These are phyloP conservation scores for Gastrophysa polygoni DNA, from an alignment of 2,888 invertebrate genomes.

Conservation along the genomic window DNA sequence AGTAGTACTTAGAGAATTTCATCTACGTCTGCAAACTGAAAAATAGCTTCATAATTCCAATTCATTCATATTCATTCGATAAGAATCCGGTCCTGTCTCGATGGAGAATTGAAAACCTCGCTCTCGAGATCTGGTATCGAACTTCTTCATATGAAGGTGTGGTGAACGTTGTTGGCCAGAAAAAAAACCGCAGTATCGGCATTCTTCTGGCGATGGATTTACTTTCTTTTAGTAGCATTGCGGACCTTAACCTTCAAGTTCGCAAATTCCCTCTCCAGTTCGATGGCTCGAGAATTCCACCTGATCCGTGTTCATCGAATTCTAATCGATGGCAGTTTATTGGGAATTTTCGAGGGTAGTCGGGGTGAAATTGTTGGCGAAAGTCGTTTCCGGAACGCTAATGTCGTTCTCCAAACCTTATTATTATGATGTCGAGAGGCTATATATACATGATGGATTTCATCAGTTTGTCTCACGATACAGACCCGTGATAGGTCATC, in stretches of 20 bases:
- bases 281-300: no score
- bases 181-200: no score
- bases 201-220: constrained; percentile 6
- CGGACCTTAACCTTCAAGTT: constrained; percentile 22
- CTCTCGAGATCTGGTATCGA: neutral
- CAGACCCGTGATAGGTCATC: no score
- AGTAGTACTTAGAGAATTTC: no score
- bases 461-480: no score
- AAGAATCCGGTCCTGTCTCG: neutral
- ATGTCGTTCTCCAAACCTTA: no score
- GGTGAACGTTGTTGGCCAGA: neutral
- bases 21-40: no score
- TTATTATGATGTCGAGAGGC: no score
- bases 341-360: neutral
- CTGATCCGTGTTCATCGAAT: neutral
- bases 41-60: no score
- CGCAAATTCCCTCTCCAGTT: neutral
- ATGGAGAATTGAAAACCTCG: neutral
- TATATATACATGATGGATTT: no score
- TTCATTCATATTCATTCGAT: no score
- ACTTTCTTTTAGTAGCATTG: constrained; percentile 12
- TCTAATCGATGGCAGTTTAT: no score
- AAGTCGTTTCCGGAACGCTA: neutral
- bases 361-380: neutral
- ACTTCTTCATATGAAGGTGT: constrained; percentile 1